A percentile compares a stretch with the other conserved stretches of the same genome.
Conservation (phyloP, 2,797 vertebrate genomes). For the Gymnodraco acuticeps region DNA sequence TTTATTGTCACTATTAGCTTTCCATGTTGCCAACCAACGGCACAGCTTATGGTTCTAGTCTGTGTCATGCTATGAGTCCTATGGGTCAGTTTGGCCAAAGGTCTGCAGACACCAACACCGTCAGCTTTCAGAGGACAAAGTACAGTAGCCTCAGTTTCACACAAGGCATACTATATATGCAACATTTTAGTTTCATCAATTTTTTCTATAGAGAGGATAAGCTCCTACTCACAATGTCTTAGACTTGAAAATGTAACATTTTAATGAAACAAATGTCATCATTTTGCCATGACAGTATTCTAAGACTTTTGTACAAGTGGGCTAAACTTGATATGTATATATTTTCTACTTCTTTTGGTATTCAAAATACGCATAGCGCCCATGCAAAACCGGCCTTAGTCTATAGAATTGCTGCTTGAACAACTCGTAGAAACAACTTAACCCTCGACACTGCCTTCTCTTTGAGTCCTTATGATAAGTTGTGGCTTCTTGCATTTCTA, state of each 20-base stretch:
- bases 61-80: constrained; percentile 27
- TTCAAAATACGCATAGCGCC: too few relatives aligned
- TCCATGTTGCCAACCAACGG: constrained; percentile 26
- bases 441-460: too few relatives aligned
- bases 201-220: background rate
- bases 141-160: constrained; percentile 48
- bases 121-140: constrained; percentile 65
- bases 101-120: constrained; percentile 46
- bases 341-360: background rate
- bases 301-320: too few relatives aligned
- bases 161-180: constrained; percentile 5
- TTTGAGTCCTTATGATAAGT: too few relatives aligned
- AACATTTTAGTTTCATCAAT: background rate
- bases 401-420: too few relatives aligned
- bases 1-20: constrained; percentile 12
- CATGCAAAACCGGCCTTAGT: too few relatives aligned
- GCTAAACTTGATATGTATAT: background rate
- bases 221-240: background rate
- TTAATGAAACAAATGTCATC: background rate
- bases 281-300: background rate
- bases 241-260: background rate
- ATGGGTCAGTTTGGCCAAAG: constrained; percentile 64
- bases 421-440: too few relatives aligned
- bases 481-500: too few relatives aligned
- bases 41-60: constrained; percentile 24